These are phyloP conservation scores for Nasonia vitripennis DNA, from an alignment of 1,140 invertebrate genomes.

Conservation along the genomic window DNA sequence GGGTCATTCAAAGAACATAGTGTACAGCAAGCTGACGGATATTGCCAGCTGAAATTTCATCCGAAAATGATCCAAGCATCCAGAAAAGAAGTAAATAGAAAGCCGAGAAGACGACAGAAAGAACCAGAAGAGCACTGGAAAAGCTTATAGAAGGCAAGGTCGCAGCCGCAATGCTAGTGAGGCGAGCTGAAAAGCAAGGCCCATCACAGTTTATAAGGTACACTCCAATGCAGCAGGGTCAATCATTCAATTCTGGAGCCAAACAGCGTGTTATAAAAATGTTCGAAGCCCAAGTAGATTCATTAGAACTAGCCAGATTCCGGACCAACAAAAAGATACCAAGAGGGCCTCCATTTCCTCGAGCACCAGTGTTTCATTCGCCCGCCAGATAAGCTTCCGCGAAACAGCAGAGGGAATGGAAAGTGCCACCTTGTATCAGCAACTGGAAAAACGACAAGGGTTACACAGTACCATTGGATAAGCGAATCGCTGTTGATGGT, in stretches of 20 bases:
- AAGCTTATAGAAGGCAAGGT: conserved; percentile 91
- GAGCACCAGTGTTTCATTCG: conserved; percentile 97
- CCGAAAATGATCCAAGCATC: conserved; percentile 92
- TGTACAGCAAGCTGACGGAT: conserved; percentile 97
- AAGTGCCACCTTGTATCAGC: conserved; percentile 99
- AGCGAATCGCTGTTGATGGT: conserved; percentile 98
- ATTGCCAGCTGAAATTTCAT: conserved; percentile 93
- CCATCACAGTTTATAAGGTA: conserved; percentile 98
- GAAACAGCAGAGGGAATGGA: conserved; percentile 99
- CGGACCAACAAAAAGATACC: conserved; percentile 98
- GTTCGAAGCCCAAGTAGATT: conserved; percentile 97
- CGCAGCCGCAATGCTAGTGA: conserved; percentile 94
- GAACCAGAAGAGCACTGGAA: conserved; percentile 88
- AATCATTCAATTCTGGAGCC: conserved; percentile 86
- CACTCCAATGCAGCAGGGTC: conserved; percentile 79
- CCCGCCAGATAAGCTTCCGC: conserved; percentile 98
- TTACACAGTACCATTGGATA: conserved; percentile 99
- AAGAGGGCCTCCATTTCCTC: conserved; percentile 97
- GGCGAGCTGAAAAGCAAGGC: conserved; percentile 91
- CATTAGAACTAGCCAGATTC: conserved; percentile 81
- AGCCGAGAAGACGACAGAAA: conserved; percentile 90
- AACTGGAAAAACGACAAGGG: conserved; percentile 99
- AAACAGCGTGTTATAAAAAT: conserved; percentile 98
- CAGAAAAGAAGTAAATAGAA: conserved; percentile 91
- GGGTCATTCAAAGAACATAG: conserved; percentile 96